These are phyloP conservation scores for Onychomys arenicola DNA, from an alignment of 2,797 vertebrate species.

Conservation along the genomic window DNA sequence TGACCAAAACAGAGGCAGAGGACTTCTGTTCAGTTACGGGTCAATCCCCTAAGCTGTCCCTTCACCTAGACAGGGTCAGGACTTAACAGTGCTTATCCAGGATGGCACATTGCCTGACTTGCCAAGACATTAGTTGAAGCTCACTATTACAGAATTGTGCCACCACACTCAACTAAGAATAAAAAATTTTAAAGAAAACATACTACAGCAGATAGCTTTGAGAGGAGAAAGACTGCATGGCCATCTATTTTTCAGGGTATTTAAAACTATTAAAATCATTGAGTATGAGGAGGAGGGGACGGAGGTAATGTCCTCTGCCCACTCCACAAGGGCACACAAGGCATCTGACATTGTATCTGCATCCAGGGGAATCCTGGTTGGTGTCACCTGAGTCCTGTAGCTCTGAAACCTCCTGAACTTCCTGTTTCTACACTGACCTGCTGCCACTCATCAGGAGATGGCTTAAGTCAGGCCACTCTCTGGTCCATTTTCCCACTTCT, in stretches of 20 bases:
- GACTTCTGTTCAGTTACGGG: background rate
- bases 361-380: background rate
- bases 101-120: background rate
- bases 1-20: background rate
- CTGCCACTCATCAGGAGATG: background rate
- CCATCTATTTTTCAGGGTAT: background rate
- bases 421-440: background rate
- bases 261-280: slow-evolving; percentile 21
- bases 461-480: background rate
- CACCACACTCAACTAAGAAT: background rate
- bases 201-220: background rate
- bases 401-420: background rate
- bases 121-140: background rate
- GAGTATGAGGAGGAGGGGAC: background rate
- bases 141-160: background rate
- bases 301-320: background rate
- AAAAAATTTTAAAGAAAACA: slow-evolving; percentile 23
- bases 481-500: slow-evolving; percentile 1
- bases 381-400: background rate
- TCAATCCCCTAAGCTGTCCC: too few relatives aligned
- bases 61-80: background rate
- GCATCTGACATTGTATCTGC: background rate
- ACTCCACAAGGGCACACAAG: background rate
- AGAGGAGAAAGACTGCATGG: background rate
- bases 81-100: background rate